A percentile compares a stretch with the other conserved stretches of the same genome.
Evolutionary conservation across 2,797 vertebrate genomes (phyloP).

Genomic region (Centroberyx gerrardi): DNA sequence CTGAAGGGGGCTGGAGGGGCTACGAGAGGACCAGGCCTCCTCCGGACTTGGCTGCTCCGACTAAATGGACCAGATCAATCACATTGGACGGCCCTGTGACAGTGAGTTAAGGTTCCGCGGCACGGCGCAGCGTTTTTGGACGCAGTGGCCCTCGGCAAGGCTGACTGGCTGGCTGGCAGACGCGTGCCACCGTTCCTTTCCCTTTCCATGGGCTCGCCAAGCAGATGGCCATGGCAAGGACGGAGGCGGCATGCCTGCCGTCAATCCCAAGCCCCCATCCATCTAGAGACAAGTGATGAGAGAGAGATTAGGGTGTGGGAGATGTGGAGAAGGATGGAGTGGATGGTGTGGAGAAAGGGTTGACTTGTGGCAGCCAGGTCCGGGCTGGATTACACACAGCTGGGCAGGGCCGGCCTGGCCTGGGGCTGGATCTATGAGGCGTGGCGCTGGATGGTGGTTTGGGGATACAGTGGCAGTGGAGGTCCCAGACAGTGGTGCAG

Average conservation of each 20-base stretch:
- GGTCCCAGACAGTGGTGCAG: slow-evolving; percentile 75
- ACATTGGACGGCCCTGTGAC: slow-evolving; percentile 85
- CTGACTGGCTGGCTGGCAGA: slow-evolving; percentile 79
- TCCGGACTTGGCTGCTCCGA: slow-evolving; percentile 82
- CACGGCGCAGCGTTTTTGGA: slow-evolving; percentile 83
- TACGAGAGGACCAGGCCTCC: slow-evolving; percentile 83
- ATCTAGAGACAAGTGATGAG: slow-evolving; percentile 75
- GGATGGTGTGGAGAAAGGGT: slow-evolving; percentile 57
- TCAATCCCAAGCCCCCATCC: slow-evolving; percentile 77
- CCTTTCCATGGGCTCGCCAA: slow-evolving; percentile 81
- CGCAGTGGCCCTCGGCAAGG: slow-evolving; percentile 74
- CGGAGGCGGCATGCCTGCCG: slow-evolving; percentile 74
- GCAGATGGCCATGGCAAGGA: slow-evolving; percentile 87
- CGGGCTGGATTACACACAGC: slow-evolving; percentile 69
- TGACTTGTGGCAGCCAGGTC: slow-evolving; percentile 63
- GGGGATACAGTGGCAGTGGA: slow-evolving; percentile 71
- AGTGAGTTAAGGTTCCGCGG: slow-evolving; percentile 87
- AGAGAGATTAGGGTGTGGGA: slow-evolving; percentile 65
- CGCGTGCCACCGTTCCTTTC: slow-evolving; percentile 61
- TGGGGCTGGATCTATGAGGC: slow-evolving; percentile 70
- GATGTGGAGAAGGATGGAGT: slow-evolving; percentile 62
- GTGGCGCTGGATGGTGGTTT: slow-evolving; percentile 75
- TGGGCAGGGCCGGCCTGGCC: slow-evolving; percentile 68
- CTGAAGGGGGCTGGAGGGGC: slow-evolving; percentile 73
- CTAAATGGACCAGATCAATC: slow-evolving; percentile 92